Percentiles rank a stretch among this genome's conserved stretches.
Conservation (phyloP, 2,888 invertebrate genomes). For the Dendrolimus houi region DNA sequence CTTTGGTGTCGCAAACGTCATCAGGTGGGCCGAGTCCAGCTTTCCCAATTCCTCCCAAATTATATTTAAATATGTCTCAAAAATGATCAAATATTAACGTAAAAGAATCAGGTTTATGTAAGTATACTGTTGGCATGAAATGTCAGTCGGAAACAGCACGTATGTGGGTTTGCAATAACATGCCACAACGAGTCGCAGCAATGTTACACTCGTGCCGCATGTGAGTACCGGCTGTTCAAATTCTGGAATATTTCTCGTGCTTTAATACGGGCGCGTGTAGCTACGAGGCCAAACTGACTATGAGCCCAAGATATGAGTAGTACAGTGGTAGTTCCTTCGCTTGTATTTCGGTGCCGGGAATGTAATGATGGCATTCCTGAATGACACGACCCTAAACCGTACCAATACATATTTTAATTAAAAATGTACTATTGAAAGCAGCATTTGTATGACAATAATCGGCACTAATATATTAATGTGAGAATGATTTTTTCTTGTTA, state of each 20-base stretch:
- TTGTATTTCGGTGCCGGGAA: slow-evolving; percentile 17
- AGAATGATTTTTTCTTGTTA: too few relatives aligned
- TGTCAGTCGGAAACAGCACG: slow-evolving; percentile 64
- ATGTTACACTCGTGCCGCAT: slow-evolving; percentile 65
- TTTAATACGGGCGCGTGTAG: slow-evolving; percentile 29
- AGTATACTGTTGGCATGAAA: slow-evolving; percentile 47
- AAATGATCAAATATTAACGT: too few relatives aligned
- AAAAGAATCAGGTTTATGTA: too few relatives aligned
- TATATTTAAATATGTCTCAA: too few relatives aligned
- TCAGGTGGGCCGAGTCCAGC: too few relatives aligned
- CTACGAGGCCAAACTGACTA: slow-evolving; percentile 25
- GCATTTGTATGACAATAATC: too few relatives aligned
- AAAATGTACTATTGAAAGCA: slow-evolving; percentile 6
- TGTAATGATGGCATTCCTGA: slow-evolving; percentile 37
- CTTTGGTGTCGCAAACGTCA: too few relatives aligned
- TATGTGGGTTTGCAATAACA: slow-evolving; percentile 75
- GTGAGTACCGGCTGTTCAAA: slow-evolving; percentile 61
- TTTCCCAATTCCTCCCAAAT: too few relatives aligned
- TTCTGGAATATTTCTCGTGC: slow-evolving; percentile 66
- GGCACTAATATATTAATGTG: too few relatives aligned
- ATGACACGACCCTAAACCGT: slow-evolving; percentile 17
- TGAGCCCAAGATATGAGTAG: slow-evolving; percentile 28
- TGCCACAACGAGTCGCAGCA: slow-evolving; percentile 69
- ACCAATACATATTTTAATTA: slow-evolving; percentile 33
- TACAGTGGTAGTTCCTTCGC: slow-evolving; percentile 31